phyloP scores from a whole-genome alignment of 2,113 vertebrate species.

The Tachysurus vachellii region DNA sequence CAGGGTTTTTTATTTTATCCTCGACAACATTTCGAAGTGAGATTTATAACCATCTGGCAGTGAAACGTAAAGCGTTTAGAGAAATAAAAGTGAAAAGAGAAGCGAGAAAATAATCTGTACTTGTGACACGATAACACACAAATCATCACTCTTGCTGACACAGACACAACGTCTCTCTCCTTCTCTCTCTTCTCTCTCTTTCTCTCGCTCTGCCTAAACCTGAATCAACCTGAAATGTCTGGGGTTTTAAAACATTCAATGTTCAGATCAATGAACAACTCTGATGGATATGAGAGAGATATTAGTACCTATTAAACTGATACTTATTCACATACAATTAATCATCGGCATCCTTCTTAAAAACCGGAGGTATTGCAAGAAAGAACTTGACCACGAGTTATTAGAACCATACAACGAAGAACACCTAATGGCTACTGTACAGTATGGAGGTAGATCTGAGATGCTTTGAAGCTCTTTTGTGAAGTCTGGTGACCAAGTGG shows the following conservation, averaged over 20 bases:
- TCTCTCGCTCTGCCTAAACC: no score
- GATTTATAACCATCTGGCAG: not conserved
- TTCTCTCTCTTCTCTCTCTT: slow-evolving; percentile 45
- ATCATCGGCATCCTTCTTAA: not conserved
- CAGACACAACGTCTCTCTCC: slow-evolving; percentile 45
- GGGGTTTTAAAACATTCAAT: not conserved
- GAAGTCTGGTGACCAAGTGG: not conserved
- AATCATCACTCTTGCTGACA: slow-evolving; percentile 63
- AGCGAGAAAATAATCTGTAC: not conserved
- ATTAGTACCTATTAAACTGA: not conserved
- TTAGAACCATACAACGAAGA: not conserved
- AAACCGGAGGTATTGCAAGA: not conserved
- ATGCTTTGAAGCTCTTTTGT: not conserved
- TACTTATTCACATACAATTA: not conserved
- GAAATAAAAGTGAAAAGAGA: not conserved
- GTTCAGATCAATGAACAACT: not conserved
- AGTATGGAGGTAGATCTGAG: not conserved
- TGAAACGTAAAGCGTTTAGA: not conserved
- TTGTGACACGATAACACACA: slow-evolving; percentile 62
- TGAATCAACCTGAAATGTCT: not conserved
- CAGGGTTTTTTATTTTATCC: not conserved
- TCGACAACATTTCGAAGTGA: not conserved
- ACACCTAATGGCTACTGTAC: not conserved
- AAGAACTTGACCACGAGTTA: not conserved
- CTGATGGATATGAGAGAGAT: not conserved